Evolutionary conservation across 1,140 invertebrate species (phyloP).

Genomic region (Antheraea mylitta): DNA sequence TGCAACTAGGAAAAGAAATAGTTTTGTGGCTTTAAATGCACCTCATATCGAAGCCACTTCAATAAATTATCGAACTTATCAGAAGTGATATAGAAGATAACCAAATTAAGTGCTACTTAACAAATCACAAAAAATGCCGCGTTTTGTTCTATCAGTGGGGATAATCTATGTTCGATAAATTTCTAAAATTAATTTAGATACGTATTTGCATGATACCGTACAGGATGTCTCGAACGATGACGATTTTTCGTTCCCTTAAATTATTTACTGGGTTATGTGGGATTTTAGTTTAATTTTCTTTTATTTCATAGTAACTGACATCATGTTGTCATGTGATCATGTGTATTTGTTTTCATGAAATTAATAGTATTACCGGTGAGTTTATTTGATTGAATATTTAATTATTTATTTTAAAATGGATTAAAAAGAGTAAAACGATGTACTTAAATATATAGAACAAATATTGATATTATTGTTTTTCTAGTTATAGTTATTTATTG

Average conservation of each 20-base stretch:
- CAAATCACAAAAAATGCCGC: slow-evolving; percentile 7
- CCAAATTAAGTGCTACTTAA: slow-evolving; percentile 13
- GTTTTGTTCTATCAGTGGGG: background rate
- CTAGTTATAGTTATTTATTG: no score
- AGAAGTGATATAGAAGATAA: slow-evolving; percentile 3
- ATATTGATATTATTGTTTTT: no score
- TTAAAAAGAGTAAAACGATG: no score
- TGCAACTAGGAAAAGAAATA: background rate
- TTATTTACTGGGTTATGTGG: background rate
- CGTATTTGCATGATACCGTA: background rate
- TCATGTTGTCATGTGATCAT: background rate
- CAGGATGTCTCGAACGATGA: background rate
- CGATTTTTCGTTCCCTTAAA: background rate
- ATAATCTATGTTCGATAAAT: slow-evolving; percentile 1
- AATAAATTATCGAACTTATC: slow-evolving; percentile 8
- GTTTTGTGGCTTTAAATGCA: background rate
- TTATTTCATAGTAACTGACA: no score
- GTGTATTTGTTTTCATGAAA: no score
- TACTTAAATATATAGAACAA: no score
- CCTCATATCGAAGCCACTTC: background rate
- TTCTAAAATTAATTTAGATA: background rate
- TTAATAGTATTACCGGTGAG: background rate
- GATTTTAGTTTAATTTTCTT: no score
- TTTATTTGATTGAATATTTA: background rate
- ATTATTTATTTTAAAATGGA: background rate